phyloP scores from a whole-genome alignment of 2,113 vertebrate genomes.

The Elaphurus davidianus region DNA sequence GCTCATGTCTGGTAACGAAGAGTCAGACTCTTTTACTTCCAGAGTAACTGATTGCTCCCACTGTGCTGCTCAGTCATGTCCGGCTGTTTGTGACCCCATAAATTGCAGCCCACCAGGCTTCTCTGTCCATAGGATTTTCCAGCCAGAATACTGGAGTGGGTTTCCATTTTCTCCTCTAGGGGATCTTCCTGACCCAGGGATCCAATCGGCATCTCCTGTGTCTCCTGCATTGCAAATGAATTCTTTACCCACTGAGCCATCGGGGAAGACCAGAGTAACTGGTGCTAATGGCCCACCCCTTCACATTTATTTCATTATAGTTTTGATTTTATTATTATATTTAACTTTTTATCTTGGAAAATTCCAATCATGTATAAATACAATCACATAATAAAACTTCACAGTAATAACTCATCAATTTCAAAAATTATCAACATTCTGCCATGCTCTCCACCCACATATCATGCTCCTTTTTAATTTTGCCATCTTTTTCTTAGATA shows the following conservation, averaged over 20 bases:
- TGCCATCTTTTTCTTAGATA: neutral
- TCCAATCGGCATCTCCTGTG: neutral
- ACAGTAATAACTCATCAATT: neutral
- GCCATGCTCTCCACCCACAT: neutral
- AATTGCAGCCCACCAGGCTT: neutral
- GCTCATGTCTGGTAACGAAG: neutral
- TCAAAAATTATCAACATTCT: neutral
- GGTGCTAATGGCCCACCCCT: neutral
- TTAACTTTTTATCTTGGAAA: neutral
- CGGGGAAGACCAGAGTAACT: neutral
- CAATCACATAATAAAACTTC: neutral
- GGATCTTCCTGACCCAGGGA: neutral
- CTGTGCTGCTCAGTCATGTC: neutral
- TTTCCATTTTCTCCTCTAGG: neutral
- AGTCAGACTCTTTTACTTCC: neutral
- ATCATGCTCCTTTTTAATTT: neutral
- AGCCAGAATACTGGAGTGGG: neutral
- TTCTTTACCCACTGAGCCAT: neutral
- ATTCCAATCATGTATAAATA: neutral
- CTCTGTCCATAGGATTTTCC: neutral
- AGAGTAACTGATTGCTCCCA: neutral
- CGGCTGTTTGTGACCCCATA: neutral
- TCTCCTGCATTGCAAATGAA: neutral
- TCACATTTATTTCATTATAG: neutral
- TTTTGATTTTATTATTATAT: neutral